A percentile compares a stretch with the other conserved stretches of the same genome.
These are phyloP conservation scores for Tenthredo mesomela DNA, from an alignment of 2,888 invertebrate species.

Conservation along the genomic window DNA sequence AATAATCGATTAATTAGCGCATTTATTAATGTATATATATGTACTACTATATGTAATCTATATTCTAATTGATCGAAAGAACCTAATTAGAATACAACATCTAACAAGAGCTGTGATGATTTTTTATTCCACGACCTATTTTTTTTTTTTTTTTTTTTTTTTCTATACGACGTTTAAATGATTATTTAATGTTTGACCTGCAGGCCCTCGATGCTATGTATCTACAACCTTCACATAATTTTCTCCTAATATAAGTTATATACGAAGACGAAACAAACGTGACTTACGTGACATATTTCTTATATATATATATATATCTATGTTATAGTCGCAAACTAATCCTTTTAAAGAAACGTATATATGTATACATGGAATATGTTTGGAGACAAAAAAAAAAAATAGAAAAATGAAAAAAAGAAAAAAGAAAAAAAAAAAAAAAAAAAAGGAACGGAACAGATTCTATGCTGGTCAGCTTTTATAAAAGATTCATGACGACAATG, in stretches of 20 bases:
- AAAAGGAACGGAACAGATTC: neutral
- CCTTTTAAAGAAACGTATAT: neutral
- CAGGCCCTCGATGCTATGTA: neutral
- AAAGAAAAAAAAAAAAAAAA: neutral
- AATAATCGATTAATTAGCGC: neutral
- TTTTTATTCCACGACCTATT: neutral
- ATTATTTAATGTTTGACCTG: neutral
- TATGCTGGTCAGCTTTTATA: neutral
- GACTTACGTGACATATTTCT: slow-evolving; percentile 12
- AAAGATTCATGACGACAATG: neutral
- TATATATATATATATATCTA: too few relatives aligned
- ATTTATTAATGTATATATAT: too few relatives aligned
- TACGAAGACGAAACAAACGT: slow-evolving; percentile 19
- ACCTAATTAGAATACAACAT: neutral
- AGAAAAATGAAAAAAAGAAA: neutral
- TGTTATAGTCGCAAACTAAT: neutral
- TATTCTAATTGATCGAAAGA: neutral
- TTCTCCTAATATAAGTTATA: neutral
- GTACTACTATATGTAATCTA: neutral
- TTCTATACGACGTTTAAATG: neutral
- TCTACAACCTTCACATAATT: neutral
- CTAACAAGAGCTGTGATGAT: neutral
- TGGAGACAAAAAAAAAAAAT: neutral
- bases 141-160: neutral
- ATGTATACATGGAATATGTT: neutral